Evolutionary conservation across 2,888 invertebrate species (phyloP), one percentile per base, ranked within the genome.

Genomic region (Petrolisthes manimaculis): DNA sequence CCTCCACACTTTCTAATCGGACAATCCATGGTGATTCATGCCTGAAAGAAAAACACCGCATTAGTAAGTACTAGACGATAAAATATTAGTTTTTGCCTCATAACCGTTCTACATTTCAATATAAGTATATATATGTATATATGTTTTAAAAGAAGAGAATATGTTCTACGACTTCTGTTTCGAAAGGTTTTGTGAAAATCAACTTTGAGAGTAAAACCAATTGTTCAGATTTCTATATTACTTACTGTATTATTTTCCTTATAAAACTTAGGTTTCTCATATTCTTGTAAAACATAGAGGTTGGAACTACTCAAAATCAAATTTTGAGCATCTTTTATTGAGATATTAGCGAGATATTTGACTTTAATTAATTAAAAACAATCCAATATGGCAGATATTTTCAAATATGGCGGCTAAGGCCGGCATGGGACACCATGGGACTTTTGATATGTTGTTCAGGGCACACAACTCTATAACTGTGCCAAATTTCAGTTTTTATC

Each of bases 401-500:
- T 83, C 51, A 53, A 71, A 83, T 67, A 83, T 83, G 83, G 74
- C 83, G 37, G 74, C 69, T 18, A 71, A 71, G n/a, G 71, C 83
- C 18, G 12, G 14, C 71, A 51, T 55, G 51, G 71, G 53, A 71
- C 8, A 54, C 71, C 18, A 74, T 83, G 71, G 71, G 83, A 83
- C 51, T 83, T 83, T 83, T 74, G 56, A 71, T 83, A 71, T 71
- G 71, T 83, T 83, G 69, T 83, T 71, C 83, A 3, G 37, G 69
- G 21, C 69, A 83, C 69, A 71, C 37, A 51, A 71, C 51, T 83
- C 21, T 37, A 81, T 37, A 81, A 24, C 61, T 56, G 12, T 56
- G 61, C 61, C 56, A 81, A 81, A n/a, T 81, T 81, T 81, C 81
- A 81, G 21, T 61, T 81, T 81, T 81, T 81, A 81, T 81, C 61